phyloP scores from a whole-genome alignment of 2,888 invertebrate genomes.

The Opisthograptis luteolata region DNA sequence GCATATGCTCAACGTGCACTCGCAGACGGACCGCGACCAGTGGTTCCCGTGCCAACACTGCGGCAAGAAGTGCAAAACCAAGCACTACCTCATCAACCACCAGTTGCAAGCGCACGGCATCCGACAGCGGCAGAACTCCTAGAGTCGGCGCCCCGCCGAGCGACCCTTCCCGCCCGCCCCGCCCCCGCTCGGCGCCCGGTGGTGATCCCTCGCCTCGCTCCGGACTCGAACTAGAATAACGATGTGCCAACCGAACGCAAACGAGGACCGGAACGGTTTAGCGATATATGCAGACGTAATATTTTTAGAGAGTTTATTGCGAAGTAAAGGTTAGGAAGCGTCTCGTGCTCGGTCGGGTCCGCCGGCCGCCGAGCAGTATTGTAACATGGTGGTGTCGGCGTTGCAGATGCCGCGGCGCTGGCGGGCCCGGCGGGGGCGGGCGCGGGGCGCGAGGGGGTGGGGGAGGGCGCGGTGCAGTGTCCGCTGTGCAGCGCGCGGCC shows the following conservation, averaged over 20 bases:
- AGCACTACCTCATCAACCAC: conserved; percentile 91
- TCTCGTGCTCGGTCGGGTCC: conserved; percentile 57
- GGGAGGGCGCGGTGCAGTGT: conserved; percentile 78
- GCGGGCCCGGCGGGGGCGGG: conserved; percentile 42
- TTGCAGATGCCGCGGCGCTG: conserved; percentile 83
- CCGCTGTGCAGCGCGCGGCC: conserved; percentile 89
- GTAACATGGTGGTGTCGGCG: conserved; percentile 81
- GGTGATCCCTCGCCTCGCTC: conserved; percentile 39
- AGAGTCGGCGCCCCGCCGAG: conserved; percentile 73
- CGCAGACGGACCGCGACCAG: conserved; percentile 87
- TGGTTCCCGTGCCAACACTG: conserved; percentile 90
- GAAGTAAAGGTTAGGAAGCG: conserved; percentile 45
- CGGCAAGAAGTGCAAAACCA: conserved; percentile 90
- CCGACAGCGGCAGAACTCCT: conserved; percentile 86
- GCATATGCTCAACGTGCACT: conserved; percentile 91
- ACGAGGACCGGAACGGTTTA: conserved; percentile 35
- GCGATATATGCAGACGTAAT: conserved; percentile 53
- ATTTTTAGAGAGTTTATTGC: conserved; percentile 70
- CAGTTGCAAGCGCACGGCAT: conserved; percentile 90
- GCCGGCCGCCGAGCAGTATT: conserved; percentile 51
- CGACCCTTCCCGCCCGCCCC: conserved; percentile 50
- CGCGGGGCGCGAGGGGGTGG: conserved; percentile 35
- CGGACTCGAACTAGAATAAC: conserved; percentile 14
- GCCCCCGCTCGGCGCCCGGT: conserved; percentile 55
- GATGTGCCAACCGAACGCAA: conserved; percentile 34